These are phyloP conservation scores for Calliopum simillimum DNA, from an alignment of 2,888 invertebrate species.

Conservation along the genomic window DNA sequence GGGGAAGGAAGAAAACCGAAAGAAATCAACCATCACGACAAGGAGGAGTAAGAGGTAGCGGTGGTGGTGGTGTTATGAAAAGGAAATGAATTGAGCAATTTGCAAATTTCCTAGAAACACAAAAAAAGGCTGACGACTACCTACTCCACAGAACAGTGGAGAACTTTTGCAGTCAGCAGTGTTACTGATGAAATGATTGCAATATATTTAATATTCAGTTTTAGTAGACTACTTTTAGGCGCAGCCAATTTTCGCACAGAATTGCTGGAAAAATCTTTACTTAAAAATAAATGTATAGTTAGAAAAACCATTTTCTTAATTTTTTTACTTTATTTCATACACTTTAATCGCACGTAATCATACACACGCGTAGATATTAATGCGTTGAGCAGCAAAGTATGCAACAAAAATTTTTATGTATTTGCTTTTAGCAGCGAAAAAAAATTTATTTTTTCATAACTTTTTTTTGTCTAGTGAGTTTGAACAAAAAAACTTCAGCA, in stretches of 20 bases:
- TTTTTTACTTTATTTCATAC: conserved; percentile 14
- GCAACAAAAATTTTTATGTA: conserved; percentile 47
- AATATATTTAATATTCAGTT: neutral
- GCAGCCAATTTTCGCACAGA: neutral
- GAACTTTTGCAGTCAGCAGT: neutral
- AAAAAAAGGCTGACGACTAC: neutral
- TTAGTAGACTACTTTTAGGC: conserved; percentile 13
- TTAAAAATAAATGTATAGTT: neutral
- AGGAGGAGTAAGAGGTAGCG: neutral
- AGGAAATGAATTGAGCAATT: conserved; percentile 20
- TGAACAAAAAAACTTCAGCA: neutral
- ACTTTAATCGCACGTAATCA: neutral
- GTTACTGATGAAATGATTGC: neutral
- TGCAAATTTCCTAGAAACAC: neutral
- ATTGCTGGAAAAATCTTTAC: neutral
- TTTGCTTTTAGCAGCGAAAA: conserved; percentile 22
- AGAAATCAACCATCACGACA: no score
- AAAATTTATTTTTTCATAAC: conserved; percentile 37
- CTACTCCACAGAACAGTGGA: neutral
- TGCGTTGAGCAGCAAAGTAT: conserved; percentile 44
- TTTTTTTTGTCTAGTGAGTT: neutral
- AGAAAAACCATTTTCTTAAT: neutral
- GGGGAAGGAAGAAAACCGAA: neutral
- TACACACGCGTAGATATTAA: neutral
- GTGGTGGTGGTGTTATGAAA: neutral